Conservation (phyloP, 2,113 vertebrate genomes). For the Isichthys henryi region DNA sequence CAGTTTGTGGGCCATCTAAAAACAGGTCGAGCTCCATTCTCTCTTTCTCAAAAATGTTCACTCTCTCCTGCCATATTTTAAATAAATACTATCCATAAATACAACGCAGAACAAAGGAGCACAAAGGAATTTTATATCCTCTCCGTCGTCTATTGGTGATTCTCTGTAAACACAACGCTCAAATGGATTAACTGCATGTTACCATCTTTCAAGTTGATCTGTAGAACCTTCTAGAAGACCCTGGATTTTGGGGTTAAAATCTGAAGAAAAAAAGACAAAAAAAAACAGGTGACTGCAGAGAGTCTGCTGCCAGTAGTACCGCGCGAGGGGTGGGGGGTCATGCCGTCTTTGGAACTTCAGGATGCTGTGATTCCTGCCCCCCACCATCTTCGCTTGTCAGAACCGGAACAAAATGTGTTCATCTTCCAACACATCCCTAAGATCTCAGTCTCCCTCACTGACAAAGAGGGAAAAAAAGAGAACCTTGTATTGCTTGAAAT, state of each 20-base stretch:
- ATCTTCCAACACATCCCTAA: conserved; percentile 39
- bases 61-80: neutral
- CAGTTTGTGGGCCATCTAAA: neutral
- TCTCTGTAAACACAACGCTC: conserved; percentile 32
- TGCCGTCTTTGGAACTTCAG: neutral
- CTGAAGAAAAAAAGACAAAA: neutral
- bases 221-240: neutral
- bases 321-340: neutral
- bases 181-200: conserved; percentile 12
- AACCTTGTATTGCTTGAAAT: conserved; percentile 60
- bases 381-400: conserved; percentile 17
- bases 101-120: neutral
- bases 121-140: neutral
- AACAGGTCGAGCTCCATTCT: neutral
- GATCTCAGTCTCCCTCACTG: conserved; percentile 42
- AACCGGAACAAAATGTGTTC: conserved; percentile 53
- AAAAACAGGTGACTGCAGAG: neutral
- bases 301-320: conserved; percentile 12
- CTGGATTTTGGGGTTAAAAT: neutral
- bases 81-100: conserved; percentile 14
- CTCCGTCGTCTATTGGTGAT: neutral
- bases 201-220: neutral
- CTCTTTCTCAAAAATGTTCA: neutral
- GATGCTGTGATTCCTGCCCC: neutral
- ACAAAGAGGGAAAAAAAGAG: conserved; percentile 21